Evolutionary conservation across 2,888 invertebrate species (phyloP).

Genomic region (Acrocera orbiculus): DNA sequence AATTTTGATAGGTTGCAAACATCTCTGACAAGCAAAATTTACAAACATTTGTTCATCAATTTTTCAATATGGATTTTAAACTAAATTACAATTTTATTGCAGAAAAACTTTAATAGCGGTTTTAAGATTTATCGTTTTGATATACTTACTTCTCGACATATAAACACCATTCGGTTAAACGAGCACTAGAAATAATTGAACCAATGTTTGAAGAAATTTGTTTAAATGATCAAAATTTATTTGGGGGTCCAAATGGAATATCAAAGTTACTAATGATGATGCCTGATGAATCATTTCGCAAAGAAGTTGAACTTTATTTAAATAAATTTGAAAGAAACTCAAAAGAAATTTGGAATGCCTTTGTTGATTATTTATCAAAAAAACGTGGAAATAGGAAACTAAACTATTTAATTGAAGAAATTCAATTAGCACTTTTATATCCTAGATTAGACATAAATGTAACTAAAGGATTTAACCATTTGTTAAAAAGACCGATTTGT

Average conservation of each 20-base stretch:
- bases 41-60: too few relatives aligned
- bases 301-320: slow-evolving; percentile 34
- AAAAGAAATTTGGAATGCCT: slow-evolving; percentile 48
- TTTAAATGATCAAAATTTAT: slow-evolving; percentile 67
- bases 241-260: slow-evolving; percentile 51
- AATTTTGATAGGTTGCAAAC: too few relatives aligned
- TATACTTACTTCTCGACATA: too few relatives aligned
- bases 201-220: slow-evolving; percentile 58
- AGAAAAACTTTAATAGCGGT: too few relatives aligned
- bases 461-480: slow-evolving; percentile 87
- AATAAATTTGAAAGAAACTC: slow-evolving; percentile 33
- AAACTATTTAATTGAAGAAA: slow-evolving; percentile 57
- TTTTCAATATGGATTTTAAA: too few relatives aligned
- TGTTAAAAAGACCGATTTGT: slow-evolving; percentile 97
- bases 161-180: slow-evolving; percentile 65
- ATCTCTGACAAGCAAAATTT: too few relatives aligned
- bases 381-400: slow-evolving; percentile 34
- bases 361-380: slow-evolving; percentile 32
- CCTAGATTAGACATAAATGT: slow-evolving; percentile 94
- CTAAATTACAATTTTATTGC: too few relatives aligned
- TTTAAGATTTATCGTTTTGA: too few relatives aligned
- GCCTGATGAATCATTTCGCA: slow-evolving; percentile 48
- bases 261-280: slow-evolving; percentile 54
- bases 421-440: slow-evolving; percentile 80
- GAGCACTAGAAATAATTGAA: slow-evolving; percentile 57